Percentiles rank a stretch among this genome's conserved stretches.
These are phyloP conservation scores for Dicrostonyx torquatus DNA, from an alignment of 2,797 vertebrate species.

Conservation along the genomic window DNA sequence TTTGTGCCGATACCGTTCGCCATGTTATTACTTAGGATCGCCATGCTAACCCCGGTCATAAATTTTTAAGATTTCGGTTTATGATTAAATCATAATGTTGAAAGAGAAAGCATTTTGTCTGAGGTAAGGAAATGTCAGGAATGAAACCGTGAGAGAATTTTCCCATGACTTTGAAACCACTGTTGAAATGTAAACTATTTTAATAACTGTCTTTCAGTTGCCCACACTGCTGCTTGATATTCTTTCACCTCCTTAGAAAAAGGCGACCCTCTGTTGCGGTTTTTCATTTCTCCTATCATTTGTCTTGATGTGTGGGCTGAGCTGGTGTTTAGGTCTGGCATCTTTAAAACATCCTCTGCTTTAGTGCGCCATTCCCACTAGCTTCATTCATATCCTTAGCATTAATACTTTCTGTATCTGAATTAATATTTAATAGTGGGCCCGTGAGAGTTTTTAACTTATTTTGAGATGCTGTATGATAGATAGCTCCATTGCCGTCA, in stretches of 20 bases:
- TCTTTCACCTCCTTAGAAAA: not conserved
- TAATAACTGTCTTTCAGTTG: not conserved
- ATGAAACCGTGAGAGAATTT: not conserved
- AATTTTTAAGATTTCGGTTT: slow-evolving; percentile 61
- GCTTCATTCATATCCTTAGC: not conserved
- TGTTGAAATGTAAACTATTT: not conserved
- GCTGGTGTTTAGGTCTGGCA: not conserved
- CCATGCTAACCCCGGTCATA: slow-evolving; percentile 59
- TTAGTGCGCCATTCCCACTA: not conserved
- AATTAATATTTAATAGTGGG: not conserved
- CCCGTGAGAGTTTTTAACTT: not conserved
- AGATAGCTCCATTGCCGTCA: not conserved
- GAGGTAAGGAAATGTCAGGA: slow-evolving; percentile 28
- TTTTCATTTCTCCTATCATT: not conserved
- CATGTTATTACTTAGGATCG: slow-evolving; percentile 45
- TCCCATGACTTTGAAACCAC: not conserved
- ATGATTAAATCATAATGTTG: slow-evolving; percentile 52
- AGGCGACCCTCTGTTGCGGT: not conserved
- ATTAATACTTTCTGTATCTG: not conserved
- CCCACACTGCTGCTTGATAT: not conserved
- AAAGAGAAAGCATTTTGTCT: slow-evolving; percentile 52
- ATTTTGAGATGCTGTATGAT: not conserved
- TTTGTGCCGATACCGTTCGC: slow-evolving; percentile 48
- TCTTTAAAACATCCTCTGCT: not conserved
- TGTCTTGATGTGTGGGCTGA: not conserved